phyloP scores from a whole-genome alignment of 2,888 invertebrate species.

The Epirrhoe tristata region DNA sequence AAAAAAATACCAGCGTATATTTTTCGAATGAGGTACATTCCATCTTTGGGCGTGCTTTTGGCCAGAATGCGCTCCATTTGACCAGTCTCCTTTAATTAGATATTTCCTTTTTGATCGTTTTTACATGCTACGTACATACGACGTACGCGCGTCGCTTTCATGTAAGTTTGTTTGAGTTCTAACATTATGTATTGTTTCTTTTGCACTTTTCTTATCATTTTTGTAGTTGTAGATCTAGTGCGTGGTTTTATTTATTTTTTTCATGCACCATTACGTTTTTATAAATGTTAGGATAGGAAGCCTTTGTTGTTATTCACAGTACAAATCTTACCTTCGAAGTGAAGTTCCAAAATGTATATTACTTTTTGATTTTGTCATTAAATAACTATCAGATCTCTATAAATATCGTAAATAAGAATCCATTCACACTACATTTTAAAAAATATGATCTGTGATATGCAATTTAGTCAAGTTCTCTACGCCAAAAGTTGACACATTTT shows the following conservation, averaged over 20 bases:
- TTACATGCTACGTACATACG: conserved; percentile 79
- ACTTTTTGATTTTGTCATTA: neutral
- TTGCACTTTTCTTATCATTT: conserved; percentile 71
- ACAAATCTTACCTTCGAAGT: neutral
- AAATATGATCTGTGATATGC: conserved; percentile 24
- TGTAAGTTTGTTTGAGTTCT: conserved; percentile 76
- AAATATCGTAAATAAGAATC: neutral
- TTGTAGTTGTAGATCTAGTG: conserved; percentile 70
- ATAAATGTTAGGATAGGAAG: conserved; percentile 56
- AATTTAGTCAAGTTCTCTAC: conserved; percentile 11
- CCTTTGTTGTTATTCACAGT: conserved; percentile 23
- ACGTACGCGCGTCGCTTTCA: conserved; percentile 76
- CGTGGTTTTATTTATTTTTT: conserved; percentile 63
- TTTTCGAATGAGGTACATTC: neutral
- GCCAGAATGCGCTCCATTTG: conserved; percentile 8
- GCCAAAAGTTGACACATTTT: conserved; percentile 9
- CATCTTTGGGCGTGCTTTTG: conserved; percentile 8
- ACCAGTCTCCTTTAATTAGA: conserved; percentile 43
- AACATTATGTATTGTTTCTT: conserved; percentile 63
- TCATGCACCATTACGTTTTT: conserved; percentile 80
- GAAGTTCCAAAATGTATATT: neutral
- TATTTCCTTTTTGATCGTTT: conserved; percentile 74
- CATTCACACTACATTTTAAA: neutral
- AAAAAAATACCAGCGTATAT: neutral
- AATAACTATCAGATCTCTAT: neutral